Evolutionary conservation across 2,888 invertebrate species (phyloP).

Genomic region (Acronicta aceris): DNA sequence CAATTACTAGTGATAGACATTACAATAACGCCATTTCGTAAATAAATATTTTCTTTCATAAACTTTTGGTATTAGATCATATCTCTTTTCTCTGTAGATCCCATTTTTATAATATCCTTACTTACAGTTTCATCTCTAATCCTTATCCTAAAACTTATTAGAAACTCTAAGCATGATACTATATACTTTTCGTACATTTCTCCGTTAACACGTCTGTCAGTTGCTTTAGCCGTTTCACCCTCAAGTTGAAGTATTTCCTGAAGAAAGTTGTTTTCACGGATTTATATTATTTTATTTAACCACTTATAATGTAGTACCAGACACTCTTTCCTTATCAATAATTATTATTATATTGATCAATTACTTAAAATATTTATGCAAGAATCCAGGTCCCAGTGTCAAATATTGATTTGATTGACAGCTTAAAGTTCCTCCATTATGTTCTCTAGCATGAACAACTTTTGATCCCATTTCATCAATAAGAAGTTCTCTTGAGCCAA

Average conservation of each 20-base stretch:
- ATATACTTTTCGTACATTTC: no score
- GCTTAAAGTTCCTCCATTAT: no score
- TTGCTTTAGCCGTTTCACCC: neutral
- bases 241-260: conserved; percentile 15
- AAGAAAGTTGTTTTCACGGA: conserved; percentile 10
- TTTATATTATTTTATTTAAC: neutral
- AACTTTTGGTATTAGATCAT: conserved; percentile 25
- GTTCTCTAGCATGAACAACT: no score
- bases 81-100: conserved; percentile 9
- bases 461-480: no score
- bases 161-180: neutral
- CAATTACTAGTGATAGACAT: no score
- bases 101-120: conserved; percentile 10
- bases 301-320: no score
- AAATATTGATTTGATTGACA: no score
- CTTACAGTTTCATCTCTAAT: conserved; percentile 9
- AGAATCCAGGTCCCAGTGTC: no score
- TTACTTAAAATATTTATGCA: no score
- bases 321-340: no score
- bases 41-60: neutral
- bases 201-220: neutral
- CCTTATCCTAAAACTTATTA: conserved; percentile 9
- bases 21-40: neutral
- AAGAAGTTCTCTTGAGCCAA: no score
- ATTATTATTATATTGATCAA: no score